Conservation (phyloP, 2,113 vertebrate genomes). For the Oreotrochilus melanogaster region DNA sequence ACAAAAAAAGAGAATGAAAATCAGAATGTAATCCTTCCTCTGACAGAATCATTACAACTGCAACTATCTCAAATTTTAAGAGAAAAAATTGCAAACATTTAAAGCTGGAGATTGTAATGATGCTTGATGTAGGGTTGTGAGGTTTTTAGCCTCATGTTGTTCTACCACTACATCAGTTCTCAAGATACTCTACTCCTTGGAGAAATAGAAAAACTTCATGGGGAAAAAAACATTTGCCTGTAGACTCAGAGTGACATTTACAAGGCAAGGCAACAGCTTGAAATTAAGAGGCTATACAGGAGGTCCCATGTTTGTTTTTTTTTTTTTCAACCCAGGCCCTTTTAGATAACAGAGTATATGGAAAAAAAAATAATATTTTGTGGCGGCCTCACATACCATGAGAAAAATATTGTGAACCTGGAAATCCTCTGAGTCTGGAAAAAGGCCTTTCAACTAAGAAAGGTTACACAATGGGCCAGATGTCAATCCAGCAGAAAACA, state of each 20-base stretch:
- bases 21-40: not conserved
- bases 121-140: not conserved
- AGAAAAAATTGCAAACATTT: not conserved
- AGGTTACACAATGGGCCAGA: not conserved
- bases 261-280: not conserved
- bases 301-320: not conserved
- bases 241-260: not conserved
- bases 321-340: not conserved
- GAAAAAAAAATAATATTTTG: rapidly evolving
- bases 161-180: not conserved
- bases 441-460: not conserved
- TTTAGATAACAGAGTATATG: not conserved
- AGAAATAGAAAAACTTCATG: not conserved
- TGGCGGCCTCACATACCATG: not conserved
- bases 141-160: not conserved
- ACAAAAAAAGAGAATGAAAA: not conserved
- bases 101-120: not conserved
- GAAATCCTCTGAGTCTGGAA: not conserved
- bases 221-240: not conserved
- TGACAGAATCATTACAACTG: not conserved
- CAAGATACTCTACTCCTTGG: not conserved
- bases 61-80: not conserved
- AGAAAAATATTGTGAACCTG: not conserved
- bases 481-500: not conserved
- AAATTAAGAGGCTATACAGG: not conserved